Evolutionary conservation across 2,797 vertebrate species (phyloP).

Genomic region (Eurystomus glaucurus): DNA sequence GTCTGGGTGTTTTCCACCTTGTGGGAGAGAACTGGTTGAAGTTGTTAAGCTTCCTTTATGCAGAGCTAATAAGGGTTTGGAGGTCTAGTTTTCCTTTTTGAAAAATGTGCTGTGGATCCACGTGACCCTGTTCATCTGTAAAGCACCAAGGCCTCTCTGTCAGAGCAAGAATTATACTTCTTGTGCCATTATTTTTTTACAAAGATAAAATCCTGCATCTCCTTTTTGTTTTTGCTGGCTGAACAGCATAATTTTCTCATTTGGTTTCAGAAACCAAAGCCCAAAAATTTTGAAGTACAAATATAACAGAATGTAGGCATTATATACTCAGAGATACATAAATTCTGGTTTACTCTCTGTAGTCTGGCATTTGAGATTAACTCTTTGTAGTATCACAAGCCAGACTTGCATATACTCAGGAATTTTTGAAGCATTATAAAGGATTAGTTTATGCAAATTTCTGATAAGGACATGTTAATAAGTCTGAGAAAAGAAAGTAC

Average conservation of each 20-base stretch:
- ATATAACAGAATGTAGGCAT: background rate
- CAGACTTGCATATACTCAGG: background rate
- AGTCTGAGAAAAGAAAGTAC: background rate
- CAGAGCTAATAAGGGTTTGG: slow-evolving; percentile 7
- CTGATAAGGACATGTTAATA: slow-evolving; percentile 29
- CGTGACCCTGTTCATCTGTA: background rate
- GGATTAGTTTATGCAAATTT: slow-evolving; percentile 55
- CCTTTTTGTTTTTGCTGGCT: background rate
- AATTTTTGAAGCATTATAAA: slow-evolving; percentile 38
- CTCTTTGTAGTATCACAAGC: slow-evolving; percentile 1
- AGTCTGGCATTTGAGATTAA: slow-evolving; percentile 37
- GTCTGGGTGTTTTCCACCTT: slow-evolving; percentile 30
- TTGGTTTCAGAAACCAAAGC: background rate
- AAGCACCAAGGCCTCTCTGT: background rate
- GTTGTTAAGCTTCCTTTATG: slow-evolving; percentile 35
- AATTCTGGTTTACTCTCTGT: background rate
- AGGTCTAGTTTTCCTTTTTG: background rate
- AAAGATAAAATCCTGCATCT: background rate
- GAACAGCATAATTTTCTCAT: background rate
- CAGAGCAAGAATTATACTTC: background rate
- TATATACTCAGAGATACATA: background rate
- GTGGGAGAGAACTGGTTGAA: slow-evolving; percentile 47
- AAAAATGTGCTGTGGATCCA: slow-evolving; percentile 15
- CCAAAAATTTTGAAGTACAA: background rate
- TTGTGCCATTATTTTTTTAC: background rate